Base-by-base conservation (phyloP, 64 coral and sea anemone genomes). In the Porites lutea region DNA sequence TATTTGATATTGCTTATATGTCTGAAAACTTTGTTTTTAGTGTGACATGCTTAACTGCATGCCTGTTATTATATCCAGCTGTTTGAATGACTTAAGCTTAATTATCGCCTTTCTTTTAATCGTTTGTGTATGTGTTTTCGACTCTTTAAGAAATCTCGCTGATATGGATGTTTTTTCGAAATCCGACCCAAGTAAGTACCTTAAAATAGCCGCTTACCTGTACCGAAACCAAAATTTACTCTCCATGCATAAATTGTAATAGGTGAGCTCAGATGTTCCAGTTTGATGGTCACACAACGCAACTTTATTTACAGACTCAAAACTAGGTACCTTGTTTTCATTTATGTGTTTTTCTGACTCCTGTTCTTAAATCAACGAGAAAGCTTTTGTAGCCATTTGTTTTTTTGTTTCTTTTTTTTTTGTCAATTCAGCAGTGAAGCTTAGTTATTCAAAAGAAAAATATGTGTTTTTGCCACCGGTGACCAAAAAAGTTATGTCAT, bases 151-250 rank as follows among this genome's bases (percentile, higher is more conserved):
- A 61, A 82, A 92, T 71, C 61, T 96, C 3, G 94, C 94, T 15
- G 90, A 96, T 62, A 92, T 96, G 90, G 94, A 96, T 65, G 85
- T 96, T 1, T 92, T 96, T 44, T 96, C 94, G 10, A 96, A 96
- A 66, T 96, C 94, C 20, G 94, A 96, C 53, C 94, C 94, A 82
- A 85, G 94, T 96, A 92, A 92, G 94, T 75, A 0, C 4, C 7
- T 49, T 20, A 14, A 20, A 47, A 49, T 59, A 73, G 18, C 7
- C 1, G 0, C 7, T 27, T 7, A 21, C 9, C 7, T 21, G 8
- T 73, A 13, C 7, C 7, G 9, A 27, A 27, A 13, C 9, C 9
- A 9, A 14, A 27, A 14, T 13, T 8, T 21, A 73, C 70, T 27
- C 1, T 46, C 8, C 45, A 73, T 1, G 45, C 20, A 37, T 37